A percentile compares a stretch with the other conserved stretches of the same genome.
Conservation (phyloP, 2,888 invertebrate species). For the Andrena hattorfiana region DNA sequence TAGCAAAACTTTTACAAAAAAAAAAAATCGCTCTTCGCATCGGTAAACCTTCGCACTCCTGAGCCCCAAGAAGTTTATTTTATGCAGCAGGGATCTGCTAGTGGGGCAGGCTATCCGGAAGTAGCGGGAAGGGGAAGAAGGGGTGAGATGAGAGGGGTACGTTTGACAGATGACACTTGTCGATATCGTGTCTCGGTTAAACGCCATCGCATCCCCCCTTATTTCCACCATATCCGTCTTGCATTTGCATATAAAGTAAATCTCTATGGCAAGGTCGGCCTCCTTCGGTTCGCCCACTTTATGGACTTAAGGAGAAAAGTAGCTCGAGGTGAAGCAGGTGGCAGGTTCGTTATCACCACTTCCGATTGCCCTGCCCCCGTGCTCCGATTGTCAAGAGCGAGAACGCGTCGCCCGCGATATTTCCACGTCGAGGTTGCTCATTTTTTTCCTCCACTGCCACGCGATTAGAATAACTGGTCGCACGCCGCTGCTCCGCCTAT, state of each 20-base stretch:
- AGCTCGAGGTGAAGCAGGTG: slow-evolving; percentile 69
- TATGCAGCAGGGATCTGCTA: slow-evolving; percentile 6
- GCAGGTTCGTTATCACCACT: slow-evolving; percentile 64
- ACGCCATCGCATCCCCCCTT: slow-evolving; percentile 75
- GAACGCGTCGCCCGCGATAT: slow-evolving; percentile 62
- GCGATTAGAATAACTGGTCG: slow-evolving; percentile 54
- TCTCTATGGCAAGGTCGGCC: slow-evolving; percentile 69
- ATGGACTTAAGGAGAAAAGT: slow-evolving; percentile 71
- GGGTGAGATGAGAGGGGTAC: slow-evolving; percentile 63
- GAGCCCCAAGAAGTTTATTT: slow-evolving; percentile 14
- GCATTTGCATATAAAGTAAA: slow-evolving; percentile 84
- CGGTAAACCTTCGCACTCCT: no score
- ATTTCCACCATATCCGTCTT: slow-evolving; percentile 75
- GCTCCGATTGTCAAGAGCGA: slow-evolving; percentile 48
- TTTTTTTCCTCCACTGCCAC: slow-evolving; percentile 27
- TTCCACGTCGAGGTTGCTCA: slow-evolving; percentile 45
- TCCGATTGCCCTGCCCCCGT: slow-evolving; percentile 60
- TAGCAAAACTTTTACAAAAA: no score
- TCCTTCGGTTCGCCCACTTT: slow-evolving; percentile 59
- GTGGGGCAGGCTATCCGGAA: slow-evolving; percentile 23
- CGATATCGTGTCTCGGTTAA: slow-evolving; percentile 79
- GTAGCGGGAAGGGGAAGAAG: slow-evolving; percentile 15
- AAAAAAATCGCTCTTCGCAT: not conserved
- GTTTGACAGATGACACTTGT: slow-evolving; percentile 78
- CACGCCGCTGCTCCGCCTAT: not conserved